These are phyloP conservation scores for Crematogaster levior DNA, from an alignment of 2,888 invertebrate species.

Conservation along the genomic window DNA sequence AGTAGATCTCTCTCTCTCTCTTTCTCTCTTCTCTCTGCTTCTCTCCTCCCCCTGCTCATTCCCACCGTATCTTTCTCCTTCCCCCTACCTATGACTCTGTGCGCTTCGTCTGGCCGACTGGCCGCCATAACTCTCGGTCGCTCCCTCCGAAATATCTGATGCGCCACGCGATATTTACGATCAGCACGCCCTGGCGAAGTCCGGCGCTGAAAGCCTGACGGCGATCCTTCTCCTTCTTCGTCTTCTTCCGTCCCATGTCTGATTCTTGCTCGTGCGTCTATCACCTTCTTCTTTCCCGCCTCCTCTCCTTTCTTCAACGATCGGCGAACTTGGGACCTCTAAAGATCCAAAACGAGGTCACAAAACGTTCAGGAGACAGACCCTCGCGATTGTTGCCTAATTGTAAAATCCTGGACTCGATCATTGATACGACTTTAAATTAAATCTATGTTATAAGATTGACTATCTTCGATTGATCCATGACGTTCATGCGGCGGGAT, in stretches of 20 bases:
- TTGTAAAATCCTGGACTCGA: not conserved
- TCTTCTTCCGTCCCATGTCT: slow-evolving; percentile 49
- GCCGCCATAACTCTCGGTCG: slow-evolving; percentile 78
- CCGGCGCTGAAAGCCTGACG: slow-evolving; percentile 73
- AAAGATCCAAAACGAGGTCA: slow-evolving; percentile 47
- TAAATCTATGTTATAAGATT: not conserved
- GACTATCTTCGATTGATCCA: not conserved
- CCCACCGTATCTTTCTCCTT: slow-evolving; percentile 51
- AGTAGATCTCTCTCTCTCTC: slow-evolving; percentile 35
- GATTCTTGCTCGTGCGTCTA: slow-evolving; percentile 45
- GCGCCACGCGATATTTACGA: slow-evolving; percentile 79
- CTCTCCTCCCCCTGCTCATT: slow-evolving; percentile 6
- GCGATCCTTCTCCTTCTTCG: slow-evolving; percentile 60
- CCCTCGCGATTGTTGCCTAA: slow-evolving; percentile 10
- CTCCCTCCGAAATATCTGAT: slow-evolving; percentile 79
- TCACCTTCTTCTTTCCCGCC: slow-evolving; percentile 36
- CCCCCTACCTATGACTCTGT: slow-evolving; percentile 70
- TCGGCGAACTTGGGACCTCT: slow-evolving; percentile 9
- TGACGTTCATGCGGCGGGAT: too few relatives aligned
- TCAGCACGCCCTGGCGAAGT: slow-evolving; percentile 73
- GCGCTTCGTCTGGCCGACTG: slow-evolving; percentile 72
- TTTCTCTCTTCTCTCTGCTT: slow-evolving; percentile 28
- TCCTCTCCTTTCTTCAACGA: slow-evolving; percentile 14
- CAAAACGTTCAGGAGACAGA: slow-evolving; percentile 11
- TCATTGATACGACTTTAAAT: not conserved